phyloP scores from a whole-genome alignment of 2,888 invertebrate genomes.

The Caenorhabditis sp. region DNA sequence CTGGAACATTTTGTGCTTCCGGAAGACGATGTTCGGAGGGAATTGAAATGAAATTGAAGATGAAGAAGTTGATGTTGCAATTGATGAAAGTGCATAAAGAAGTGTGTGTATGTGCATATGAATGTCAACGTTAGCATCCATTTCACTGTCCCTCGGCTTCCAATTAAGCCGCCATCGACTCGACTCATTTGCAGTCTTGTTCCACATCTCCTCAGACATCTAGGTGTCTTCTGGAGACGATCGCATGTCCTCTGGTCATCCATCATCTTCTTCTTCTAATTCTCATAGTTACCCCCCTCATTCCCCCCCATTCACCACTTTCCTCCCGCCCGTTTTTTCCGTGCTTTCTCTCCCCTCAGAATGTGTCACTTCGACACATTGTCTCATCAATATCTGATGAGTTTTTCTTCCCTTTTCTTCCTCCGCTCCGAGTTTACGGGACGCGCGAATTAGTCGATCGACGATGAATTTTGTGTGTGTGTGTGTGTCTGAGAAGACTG shows the following conservation, averaged over 20 bases:
- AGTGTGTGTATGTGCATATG: too few relatives aligned
- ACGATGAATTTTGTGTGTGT: conserved; percentile 9
- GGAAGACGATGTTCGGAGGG: background rate
- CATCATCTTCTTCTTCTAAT: conserved; percentile 13
- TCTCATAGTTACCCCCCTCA: conserved; percentile 10
- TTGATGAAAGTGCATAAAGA: too few relatives aligned
- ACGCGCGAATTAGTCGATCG: conserved; percentile 36
- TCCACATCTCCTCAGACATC: background rate
- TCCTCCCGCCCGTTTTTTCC: too few relatives aligned
- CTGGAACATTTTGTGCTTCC: background rate
- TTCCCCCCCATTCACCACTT: background rate
- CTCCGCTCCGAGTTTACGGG: conserved; percentile 5
- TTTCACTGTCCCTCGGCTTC: too few relatives aligned
- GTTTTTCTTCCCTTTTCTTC: too few relatives aligned
- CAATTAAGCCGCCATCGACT: too few relatives aligned
- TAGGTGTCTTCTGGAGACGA: background rate
- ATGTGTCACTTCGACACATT: conserved; percentile 36
- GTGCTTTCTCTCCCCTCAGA: too few relatives aligned
- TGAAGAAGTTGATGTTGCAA: too few relatives aligned
- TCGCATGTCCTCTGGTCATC: conserved; percentile 30
- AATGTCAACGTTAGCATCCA: too few relatives aligned
- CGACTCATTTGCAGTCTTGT: too few relatives aligned
- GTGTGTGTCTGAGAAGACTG: too few relatives aligned
- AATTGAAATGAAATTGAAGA: conserved; percentile 2
- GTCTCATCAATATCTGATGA: conserved; percentile 55